These are phyloP conservation scores for Entomyzon cyanotis DNA, from an alignment of 2,113 vertebrate species.

Conservation along the genomic window DNA sequence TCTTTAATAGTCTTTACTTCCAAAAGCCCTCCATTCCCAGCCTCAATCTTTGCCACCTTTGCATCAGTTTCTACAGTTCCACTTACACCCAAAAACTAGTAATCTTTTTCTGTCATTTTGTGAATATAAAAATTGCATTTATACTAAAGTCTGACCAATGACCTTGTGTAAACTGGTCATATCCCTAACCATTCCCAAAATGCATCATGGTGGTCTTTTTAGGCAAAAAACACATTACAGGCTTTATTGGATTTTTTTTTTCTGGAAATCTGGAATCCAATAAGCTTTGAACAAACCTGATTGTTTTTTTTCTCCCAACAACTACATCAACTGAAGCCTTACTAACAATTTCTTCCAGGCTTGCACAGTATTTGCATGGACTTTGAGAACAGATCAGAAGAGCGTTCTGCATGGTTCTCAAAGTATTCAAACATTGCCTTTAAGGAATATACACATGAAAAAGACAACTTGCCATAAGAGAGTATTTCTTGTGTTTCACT, in stretches of 20 bases:
- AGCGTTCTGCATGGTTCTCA: background rate
- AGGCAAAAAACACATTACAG: accelerated
- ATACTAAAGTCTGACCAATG: background rate
- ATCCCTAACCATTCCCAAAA: background rate
- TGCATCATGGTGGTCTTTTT: accelerated
- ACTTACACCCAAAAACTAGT: accelerated
- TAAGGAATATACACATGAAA: background rate
- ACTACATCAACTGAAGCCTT: background rate
- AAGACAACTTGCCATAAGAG: background rate
- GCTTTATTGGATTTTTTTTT: background rate
- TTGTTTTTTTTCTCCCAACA: background rate
- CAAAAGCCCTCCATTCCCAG: background rate
- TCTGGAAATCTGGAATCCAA: background rate
- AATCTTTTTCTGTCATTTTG: background rate
- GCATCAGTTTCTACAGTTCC: background rate
- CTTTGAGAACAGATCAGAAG: background rate
- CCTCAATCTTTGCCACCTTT: background rate
- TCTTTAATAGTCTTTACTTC: background rate
- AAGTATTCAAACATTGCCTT: background rate
- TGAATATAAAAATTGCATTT: background rate
- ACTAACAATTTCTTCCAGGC: background rate
- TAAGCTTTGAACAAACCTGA: background rate
- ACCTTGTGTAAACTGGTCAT: background rate
- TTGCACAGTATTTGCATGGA: background rate
- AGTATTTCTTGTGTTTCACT: background rate